Evolutionary conservation across 2,888 invertebrate genomes (phyloP), one percentile per base, ranked within the genome.

Genomic region (Galerucella pusilla): DNA sequence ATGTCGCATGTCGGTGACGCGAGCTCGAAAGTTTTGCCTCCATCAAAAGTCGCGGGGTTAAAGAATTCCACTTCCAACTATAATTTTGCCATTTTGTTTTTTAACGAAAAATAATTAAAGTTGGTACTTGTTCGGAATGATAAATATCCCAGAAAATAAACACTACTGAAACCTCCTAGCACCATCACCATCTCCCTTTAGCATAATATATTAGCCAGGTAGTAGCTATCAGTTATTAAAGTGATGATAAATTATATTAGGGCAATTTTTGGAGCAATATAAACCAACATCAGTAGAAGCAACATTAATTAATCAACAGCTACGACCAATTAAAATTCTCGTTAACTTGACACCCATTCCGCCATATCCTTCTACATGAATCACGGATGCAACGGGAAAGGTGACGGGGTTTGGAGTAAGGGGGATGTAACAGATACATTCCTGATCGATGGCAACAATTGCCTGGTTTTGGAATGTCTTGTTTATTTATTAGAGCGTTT

Each of bases 231-330:
- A 70, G 64, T 64, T 70, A 70, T 70, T 63, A 70, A 65, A 71
- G 10, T 35, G 52, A 46, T 71, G 57, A 71, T 65, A 65, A 71
- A 71, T 71, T 65, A 65, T 57, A 59, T 71, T 71, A 59, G 10
- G 20, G 45, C 71, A 65, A 71, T 71, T 71, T 71, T 71, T 71
- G 71, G 42, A 16, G 46, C 45, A 20, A 65, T 16, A 57, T 65
- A 65, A 61, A 65, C 64, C 46, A 20, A 20, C 12, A 61, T 61
- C 28, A 61, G 28, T 61, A 61, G 25, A 20, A 61, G 68, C 68
- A n/a, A 70, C 54, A 45, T 65, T 71, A 71, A 71, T 71, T 71
- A 71, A 71, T 71, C 71, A 65, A 71, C 59, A 20, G 42, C 16
- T 45, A n/a, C 25, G 25, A 12, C 64, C 63, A 63, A 71, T 71